phyloP scores from a whole-genome alignment of 2,797 vertebrate species.

The Galaxias olidus region DNA sequence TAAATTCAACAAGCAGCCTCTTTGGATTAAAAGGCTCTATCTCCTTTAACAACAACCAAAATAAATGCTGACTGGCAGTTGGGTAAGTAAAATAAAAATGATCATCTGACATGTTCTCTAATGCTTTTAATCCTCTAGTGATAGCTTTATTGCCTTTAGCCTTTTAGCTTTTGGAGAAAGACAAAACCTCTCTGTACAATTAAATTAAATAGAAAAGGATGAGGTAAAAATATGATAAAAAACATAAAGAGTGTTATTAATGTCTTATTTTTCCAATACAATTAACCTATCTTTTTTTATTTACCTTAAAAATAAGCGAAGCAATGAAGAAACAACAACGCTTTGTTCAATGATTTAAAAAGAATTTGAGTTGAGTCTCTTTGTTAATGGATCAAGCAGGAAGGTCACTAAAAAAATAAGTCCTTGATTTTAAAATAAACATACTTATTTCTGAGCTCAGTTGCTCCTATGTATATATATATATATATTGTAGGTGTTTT shows the following conservation, averaged over 20 bases:
- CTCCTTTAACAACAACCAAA: conserved; percentile 65
- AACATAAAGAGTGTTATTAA: background rate
- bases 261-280: too few relatives aligned
- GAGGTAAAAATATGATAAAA: conserved; percentile 23
- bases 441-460: too few relatives aligned
- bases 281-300: too few relatives aligned
- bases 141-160: conserved; percentile 67
- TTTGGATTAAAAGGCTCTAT: conserved; percentile 67
- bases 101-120: conserved; percentile 61
- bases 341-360: too few relatives aligned
- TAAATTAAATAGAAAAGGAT: conserved; percentile 38
- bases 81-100: conserved; percentile 57
- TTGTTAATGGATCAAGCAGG: too few relatives aligned
- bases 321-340: too few relatives aligned
- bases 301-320: too few relatives aligned
- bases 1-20: conserved; percentile 72
- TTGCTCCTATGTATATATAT: too few relatives aligned
- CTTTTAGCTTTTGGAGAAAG: conserved; percentile 47
- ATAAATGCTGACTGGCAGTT: conserved; percentile 61
- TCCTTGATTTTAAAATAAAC: too few relatives aligned
- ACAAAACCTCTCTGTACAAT: conserved; percentile 24
- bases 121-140: conserved; percentile 67
- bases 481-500: too few relatives aligned
- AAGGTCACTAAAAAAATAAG: too few relatives aligned
- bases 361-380: too few relatives aligned